Evolutionary conservation across 1,140 invertebrate species (phyloP), one percentile per base, ranked within the genome.

Genomic region (Diabrotica undecimpunctata): DNA sequence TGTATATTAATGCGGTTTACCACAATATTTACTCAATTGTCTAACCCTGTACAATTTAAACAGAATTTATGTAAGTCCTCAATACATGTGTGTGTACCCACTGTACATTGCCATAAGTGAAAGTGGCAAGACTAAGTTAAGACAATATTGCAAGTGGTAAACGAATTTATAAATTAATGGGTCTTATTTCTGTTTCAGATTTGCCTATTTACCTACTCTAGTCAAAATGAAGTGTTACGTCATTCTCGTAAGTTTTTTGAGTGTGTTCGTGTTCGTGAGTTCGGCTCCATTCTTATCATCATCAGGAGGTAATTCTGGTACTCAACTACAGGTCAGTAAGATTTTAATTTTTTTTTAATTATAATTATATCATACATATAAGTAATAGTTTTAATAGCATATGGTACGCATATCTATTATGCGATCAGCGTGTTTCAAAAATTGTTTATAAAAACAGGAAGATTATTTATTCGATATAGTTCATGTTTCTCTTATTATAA

Each of bases 171-270:
- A 39, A 9, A 60, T 12, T 60, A 60, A 60, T 39, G 37, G 7
- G 12, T 50, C 62, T 63, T 6, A 46, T 46, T 70, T 69, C 54
- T 68, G 54, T 72, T 72, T 61, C 71, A 72, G 71, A 65, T 58
- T 50, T 62, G 39, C 10, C 50, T 68, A 70, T 59, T 71, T 73
- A 77, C 62, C 72, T 73, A 76, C 72, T 78, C 77, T 78, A 78
- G 77, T 78, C 75, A 78, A 72, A 69, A 78, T 77, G 75, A 77
- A 74, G 74, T 76, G 74, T 71, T 73, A 72, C 70, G 64, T 77
- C 67, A 74, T 75, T 78, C 71, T 73, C 71, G 75, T 72, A 70
- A 76, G 77, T 75, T 73, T 71, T 61, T 73, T 78, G 61, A 73
- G 77, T 76, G 75, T 74, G 59, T 70, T 78, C 64, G 66, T 76